phyloP scores from a whole-genome alignment of 53 echinoderm and acorn worm genomes.

The Stichopus horrens region DNA sequence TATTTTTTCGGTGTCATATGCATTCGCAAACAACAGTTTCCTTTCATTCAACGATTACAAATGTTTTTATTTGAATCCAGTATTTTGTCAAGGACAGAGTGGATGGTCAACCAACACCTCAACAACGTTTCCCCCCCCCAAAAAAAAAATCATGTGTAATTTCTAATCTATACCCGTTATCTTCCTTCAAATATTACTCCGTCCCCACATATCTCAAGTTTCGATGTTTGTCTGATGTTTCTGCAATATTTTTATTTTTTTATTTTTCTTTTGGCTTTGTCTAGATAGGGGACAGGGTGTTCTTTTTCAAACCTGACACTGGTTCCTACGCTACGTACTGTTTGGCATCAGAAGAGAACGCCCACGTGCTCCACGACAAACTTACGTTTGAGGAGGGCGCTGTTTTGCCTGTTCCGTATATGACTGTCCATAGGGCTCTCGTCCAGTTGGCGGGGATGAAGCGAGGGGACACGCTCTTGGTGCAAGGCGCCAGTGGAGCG shows the following conservation, averaged over 20 bases:
- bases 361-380: constrained; percentile 60
- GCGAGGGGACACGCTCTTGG: constrained; percentile 59
- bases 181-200: too few species aligned
- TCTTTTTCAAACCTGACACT: constrained; percentile 50
- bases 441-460: constrained; percentile 54
- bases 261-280: not conserved
- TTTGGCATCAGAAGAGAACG: constrained; percentile 48
- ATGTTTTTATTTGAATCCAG: too few species aligned
- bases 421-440: constrained; percentile 67
- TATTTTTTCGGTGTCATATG: too few species aligned
- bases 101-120: too few species aligned
- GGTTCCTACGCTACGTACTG: constrained; percentile 67
- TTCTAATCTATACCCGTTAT: too few species aligned
- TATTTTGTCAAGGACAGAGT: too few species aligned
- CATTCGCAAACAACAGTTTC: too few species aligned
- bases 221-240: not conserved
- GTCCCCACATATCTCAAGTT: too few species aligned
- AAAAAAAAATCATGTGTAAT: too few species aligned
- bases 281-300: constrained; percentile 78
- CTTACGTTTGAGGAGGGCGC: constrained; percentile 83
- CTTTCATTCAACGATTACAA: too few species aligned
- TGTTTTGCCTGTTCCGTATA: constrained; percentile 67
- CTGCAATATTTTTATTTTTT: not conserved
- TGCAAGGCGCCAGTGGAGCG: constrained; percentile 81
- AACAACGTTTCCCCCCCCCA: too few species aligned